Base-by-base conservation (phyloP, 2,113 vertebrate species). In the Pteronura brasiliensis region DNA sequence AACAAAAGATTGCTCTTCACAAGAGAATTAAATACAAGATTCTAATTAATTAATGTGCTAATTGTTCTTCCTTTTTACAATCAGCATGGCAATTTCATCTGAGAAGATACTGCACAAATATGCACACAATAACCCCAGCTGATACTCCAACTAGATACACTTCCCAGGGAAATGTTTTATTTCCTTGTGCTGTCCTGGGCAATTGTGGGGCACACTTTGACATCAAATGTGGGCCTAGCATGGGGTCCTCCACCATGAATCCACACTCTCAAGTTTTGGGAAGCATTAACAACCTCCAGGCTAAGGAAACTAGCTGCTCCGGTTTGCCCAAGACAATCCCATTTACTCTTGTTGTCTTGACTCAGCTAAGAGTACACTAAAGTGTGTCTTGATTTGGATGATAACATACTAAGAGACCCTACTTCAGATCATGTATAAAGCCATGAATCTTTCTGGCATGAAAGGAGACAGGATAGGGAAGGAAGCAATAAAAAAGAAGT, bases 41-140 rank as follows among this genome's bases (percentile, higher is more conserved):
- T 95, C 52, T 95, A 98, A 97, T 95, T 96, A 96, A 96, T 92
- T 81, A 92, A 89, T 76, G 42, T 95, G 55, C 49, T 97, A 87
- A 97, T 94, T 88, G 23, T 96, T 95, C 74, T 65, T 69, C 31
- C 44, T 69, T 89, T 93, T 52, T 94, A 47, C 67, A 90, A 90
- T 94, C 55, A 79, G 52, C 7, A 15, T 72, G 44, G 31, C 4
- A 88, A 94, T 97, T 95, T 95, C 5, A 87, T 69, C 29, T 65
- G 42, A 93, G 44, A 94, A 97, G 47, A 95, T 95, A 67, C 31
- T 93, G 13, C 29, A 89, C 21, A 95, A 67, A 80, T 90, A 86
- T 47, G 36, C 57, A 90, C 74, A 96, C 4, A 5, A 83, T 87
- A 96, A 80, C 36, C 34, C 44, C 65, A 88, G 81, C 36, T 90